Base-by-base conservation (phyloP, 2,113 vertebrate species). In the Pristiophorus japonicus region DNA sequence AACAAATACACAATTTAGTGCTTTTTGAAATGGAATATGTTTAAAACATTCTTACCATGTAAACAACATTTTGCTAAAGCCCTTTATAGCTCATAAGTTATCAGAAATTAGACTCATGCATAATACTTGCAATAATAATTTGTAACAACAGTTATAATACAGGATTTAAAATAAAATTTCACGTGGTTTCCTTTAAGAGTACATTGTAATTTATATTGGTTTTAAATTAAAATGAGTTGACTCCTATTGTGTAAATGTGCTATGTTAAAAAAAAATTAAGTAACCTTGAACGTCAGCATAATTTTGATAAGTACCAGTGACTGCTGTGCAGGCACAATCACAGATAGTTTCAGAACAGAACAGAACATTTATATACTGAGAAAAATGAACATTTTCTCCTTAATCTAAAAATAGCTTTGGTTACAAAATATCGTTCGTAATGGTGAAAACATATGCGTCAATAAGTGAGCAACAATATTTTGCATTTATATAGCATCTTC, bases 211-310 rank as follows among this genome's bases (percentile, higher is more conserved):
- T 88, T 91, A 59, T 18, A 91, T 59, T 62, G 55, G 12, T 8
- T 20, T 91, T 91, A 62, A n/a, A 91, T 62, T 81, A 81, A 81
- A 81, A 81, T 81, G 30, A 91, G 30, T 62, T 18, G 30, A n/a
- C 73, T 88, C 24, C 30, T 6, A 90, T 59, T 90, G 55, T 34
- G 8, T 34, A 90, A 91, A 30, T 16, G 51, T 84, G n/a, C n/a
- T n/a, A n/a, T n/a, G n/a, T 87, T 3, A 8, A 27, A 51, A 59
- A n/a, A 51, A 90, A 30, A 1, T 59, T 30, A 10, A 55, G 87
- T 62, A 91, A 91, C 87, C 51, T n/a, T 91, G 55, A 91, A 91
- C 87, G 24, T 91, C 7, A 91, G 34, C 87, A 91, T 30, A 91
- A 91, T 62, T 62, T n/a, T 62, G 51, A 34, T 91, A 38, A 88